These are phyloP conservation scores for Mormyrus proboscirostris DNA, from an alignment of 2,797 vertebrate species.

Conservation along the genomic window DNA sequence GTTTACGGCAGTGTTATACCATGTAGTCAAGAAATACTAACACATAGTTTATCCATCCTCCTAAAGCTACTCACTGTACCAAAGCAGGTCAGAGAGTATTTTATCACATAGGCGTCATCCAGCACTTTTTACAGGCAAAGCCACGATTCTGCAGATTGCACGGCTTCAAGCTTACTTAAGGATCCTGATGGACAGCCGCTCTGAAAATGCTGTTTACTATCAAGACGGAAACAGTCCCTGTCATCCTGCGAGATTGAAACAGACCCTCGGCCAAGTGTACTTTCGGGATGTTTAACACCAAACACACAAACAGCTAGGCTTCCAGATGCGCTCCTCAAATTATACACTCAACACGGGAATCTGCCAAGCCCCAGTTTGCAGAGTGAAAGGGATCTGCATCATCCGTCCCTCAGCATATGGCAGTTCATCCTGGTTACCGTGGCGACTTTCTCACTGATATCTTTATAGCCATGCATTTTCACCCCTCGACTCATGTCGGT, in stretches of 20 bases:
- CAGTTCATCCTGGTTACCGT: background rate
- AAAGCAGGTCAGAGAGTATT: background rate
- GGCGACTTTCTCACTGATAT: background rate
- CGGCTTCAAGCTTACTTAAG: slow-evolving; percentile 3
- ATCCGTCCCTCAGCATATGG: background rate
- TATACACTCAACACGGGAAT: background rate
- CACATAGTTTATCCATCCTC: background rate
- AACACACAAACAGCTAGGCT: background rate
- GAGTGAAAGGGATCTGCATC: background rate
- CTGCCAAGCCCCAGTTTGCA: background rate
- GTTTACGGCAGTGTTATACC: background rate
- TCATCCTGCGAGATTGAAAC: background rate
- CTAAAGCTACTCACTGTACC: background rate
- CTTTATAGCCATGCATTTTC: background rate
- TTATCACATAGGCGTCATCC: background rate
- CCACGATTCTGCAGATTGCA: background rate
- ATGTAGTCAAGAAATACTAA: background rate
- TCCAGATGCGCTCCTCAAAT: background rate
- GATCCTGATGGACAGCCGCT: slow-evolving; percentile 4
- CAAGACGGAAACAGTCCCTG: background rate
- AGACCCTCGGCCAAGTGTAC: background rate
- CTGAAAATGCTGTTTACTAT: background rate
- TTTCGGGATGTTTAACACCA: background rate
- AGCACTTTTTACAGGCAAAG: background rate
- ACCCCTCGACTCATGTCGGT: background rate